Base-by-base conservation (phyloP, 2,113 vertebrate genomes). In the Lethenteron reissneri region DNA sequence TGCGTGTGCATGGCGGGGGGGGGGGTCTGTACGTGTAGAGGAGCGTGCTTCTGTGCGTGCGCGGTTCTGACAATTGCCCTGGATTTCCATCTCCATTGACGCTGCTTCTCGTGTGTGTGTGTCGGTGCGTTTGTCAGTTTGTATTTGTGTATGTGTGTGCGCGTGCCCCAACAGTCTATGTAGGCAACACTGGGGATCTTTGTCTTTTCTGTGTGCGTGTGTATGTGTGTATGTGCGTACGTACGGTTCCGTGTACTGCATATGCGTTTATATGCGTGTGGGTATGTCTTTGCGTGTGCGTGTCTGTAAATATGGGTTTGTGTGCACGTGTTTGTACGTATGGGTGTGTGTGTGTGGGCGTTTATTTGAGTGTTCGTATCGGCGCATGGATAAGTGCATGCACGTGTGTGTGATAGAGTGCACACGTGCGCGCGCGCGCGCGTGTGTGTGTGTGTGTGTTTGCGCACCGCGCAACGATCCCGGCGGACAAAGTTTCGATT, bases 401-500 rank as follows among this genome's bases (percentile, higher is more conserved):
- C 25, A 25, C 25, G 64, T 68, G 64, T 68, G 64, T 68, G 64
- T 68, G 64, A 17, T n/a, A 17, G 64, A 17, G 64, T 68, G 64
- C 25, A 25, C 25, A 25, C 25, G 64, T 68, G 64, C 25, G 8
- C 25, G 64, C 25, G 8, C 25, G 64, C 21, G 62, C 9, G 62
- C 9, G 62, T 68, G 62, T 68, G 62, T 68, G 64, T 68, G 64
- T 68, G 64, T 68, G 11, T 11, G 10, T 68, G 62, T 68, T 10
- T 68, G 64, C 11, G 64, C 25, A 41, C 41, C 41, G 41, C 41
- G 41, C 41, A 41, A 73, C 83, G 73, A 84, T 83, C 6, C 83
- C 83, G 70, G 70, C 83, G 75, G 83, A 83, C 57, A 58, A 58
- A 71, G n/a, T 11, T 12, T 10, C 57, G 12, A 17, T 58, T 58